Evolutionary conservation across 1,140 invertebrate genomes (phyloP).

Genomic region (Adelges cooleyi): DNA sequence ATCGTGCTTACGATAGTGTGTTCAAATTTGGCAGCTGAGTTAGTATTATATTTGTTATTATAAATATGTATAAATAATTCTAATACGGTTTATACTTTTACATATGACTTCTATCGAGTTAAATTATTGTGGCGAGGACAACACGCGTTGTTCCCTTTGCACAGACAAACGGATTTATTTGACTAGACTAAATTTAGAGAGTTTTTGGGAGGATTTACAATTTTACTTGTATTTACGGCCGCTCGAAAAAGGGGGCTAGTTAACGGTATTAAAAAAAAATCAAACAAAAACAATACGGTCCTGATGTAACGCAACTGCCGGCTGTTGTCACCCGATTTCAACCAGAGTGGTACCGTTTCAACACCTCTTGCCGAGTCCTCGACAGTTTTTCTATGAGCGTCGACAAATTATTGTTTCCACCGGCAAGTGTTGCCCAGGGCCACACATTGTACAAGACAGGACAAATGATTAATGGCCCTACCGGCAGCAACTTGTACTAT

Average conservation of each 20-base stretch:
- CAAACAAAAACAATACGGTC: not conserved
- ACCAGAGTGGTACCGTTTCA: not conserved
- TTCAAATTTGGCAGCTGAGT: too few relatives aligned
- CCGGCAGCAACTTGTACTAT: not conserved
- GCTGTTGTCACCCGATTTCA: not conserved
- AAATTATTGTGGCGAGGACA: too few relatives aligned
- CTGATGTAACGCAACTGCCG: slow-evolving; percentile 14
- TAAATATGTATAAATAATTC: too few relatives aligned
- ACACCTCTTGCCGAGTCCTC: not conserved
- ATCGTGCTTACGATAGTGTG: too few relatives aligned
- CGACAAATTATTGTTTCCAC: slow-evolving; percentile 29
- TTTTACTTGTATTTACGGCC: not conserved
- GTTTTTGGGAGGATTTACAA: not conserved
- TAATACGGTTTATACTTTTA: too few relatives aligned
- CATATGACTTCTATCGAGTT: too few relatives aligned
- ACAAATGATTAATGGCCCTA: slow-evolving; percentile 14
- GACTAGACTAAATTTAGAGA: slow-evolving; percentile 13
- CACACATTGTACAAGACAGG: not conserved
- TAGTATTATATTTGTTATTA: too few relatives aligned
- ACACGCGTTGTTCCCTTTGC: not conserved
- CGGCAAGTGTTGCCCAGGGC: not conserved
- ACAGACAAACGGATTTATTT: not conserved
- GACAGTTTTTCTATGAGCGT: not conserved
- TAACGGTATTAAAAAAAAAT: slow-evolving; percentile 4
- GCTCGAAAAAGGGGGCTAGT: slow-evolving; percentile 14